Evolutionary conservation across 92 coral and sea anemone genomes (phyloP), one percentile per base, ranked within the genome.

Genomic region (Zoanthus sociatus): DNA sequence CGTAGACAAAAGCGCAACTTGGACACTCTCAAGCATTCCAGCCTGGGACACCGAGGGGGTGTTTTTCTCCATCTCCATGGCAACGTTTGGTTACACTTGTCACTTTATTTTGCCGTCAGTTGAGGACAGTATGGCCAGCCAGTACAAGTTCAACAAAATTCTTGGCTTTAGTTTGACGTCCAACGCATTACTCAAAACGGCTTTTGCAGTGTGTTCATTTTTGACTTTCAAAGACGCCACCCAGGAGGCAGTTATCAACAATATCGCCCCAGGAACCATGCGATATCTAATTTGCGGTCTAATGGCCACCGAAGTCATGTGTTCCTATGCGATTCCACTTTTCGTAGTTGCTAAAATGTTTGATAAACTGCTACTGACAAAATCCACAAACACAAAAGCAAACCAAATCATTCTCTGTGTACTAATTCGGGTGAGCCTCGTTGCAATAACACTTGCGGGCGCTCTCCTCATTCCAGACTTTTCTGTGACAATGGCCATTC

Each of bases 261-360:
- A 81, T 81, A 81, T 81, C 10, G 60, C 74, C 63, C 85, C 85
- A 26, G 85, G 85, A 81, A 42, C 47, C 15, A 31, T 20, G 7
- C 46, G 85, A 67, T 81, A 81, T 48, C 20, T 67, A 18, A 69
- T 81, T 10, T 81, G 85, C 45, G 85, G 85, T 15, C 46, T 81
- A 5, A 81, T 81, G 85, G 85, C 85, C 5, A 13, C 55, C 33
- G 85, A 81, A 67, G 85, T 81, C 21, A 81, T 81, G 85, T 81
- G 85, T 9, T 67, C 75, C 15, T 81, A 81, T 6, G 85, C 85
- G 15, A 81, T 81, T 44, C 85, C 85, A 5, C 13, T 81, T 2
- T 81, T 81, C 42, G 26, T 81, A 7, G 75, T 81, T 6, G 85
- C 85, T 3, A 81, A 81, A 66, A 56, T 67, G 14, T 17, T 81